A percentile compares a stretch with the other conserved stretches of the same genome.
Evolutionary conservation across 2,797 vertebrate genomes (phyloP).

Genomic region (Malacoraja senta): DNA sequence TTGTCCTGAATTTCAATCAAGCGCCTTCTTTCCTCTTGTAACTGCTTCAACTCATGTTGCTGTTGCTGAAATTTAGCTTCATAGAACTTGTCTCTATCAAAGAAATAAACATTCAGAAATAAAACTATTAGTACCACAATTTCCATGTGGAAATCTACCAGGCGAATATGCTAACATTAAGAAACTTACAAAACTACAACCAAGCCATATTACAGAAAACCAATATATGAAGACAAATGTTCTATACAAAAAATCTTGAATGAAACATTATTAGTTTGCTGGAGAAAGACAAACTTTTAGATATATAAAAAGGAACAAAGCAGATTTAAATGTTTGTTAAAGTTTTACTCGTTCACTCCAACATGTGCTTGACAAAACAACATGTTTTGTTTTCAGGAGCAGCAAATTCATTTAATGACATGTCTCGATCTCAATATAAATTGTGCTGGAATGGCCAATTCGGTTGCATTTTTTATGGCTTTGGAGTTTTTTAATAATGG

Average conservation of each 20-base stretch:
- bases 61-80: conserved; percentile 90
- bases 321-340: neutral
- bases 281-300: neutral
- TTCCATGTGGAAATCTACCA: neutral
- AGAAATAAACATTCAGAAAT: neutral
- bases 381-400: neutral
- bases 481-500: no score
- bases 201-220: neutral
- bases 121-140: neutral
- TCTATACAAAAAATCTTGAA: neutral
- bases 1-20: conserved; percentile 91
- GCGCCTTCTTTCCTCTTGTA: conserved; percentile 85
- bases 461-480: no score
- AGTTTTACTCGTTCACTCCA: neutral
- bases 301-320: neutral
- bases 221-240: neutral
- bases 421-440: no score
- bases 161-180: neutral
- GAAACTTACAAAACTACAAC: neutral
- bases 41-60: conserved; percentile 80
- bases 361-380: neutral
- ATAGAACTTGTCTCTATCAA: conserved; percentile 82
- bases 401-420: neutral
- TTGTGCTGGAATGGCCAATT: no score
- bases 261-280: neutral